Evolutionary conservation across 2,888 invertebrate species (phyloP).

Genomic region (Drosophila stalkeri): DNA sequence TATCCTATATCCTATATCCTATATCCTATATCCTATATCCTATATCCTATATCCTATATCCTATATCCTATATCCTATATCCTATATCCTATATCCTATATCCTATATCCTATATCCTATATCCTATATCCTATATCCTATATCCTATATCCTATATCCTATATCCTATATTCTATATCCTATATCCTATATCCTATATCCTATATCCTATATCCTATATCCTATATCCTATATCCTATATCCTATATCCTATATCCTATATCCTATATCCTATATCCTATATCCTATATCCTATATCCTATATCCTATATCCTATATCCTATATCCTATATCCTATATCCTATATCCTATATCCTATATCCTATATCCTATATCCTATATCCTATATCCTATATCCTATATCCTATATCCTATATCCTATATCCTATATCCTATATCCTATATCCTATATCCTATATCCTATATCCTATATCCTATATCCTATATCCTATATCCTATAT

Average conservation of each 20-base stretch:
- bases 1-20: not conserved
- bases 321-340: conserved; percentile 2
- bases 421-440: not conserved
- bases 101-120: not conserved
- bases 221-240: conserved; percentile 1
- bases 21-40: not conserved
- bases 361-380: not conserved
- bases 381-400: not conserved
- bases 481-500: not conserved
- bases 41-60: conserved; percentile 1
- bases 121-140: conserved; percentile 1
- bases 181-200: not conserved
- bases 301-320: conserved; percentile 2
- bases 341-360: not conserved
- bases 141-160: conserved; percentile 1
- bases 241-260: conserved; percentile 2
- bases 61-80: not conserved
- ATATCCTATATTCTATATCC: not conserved
- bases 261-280: conserved; percentile 2
- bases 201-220: not conserved
- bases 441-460: not conserved
- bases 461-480: not conserved
- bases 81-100: not conserved
- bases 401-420: not conserved
- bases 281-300: conserved; percentile 2